A percentile compares a stretch with the other conserved stretches of the same genome.
Conservation (phyloP, 1,140 invertebrate genomes). For the Sycophila sp. region DNA sequence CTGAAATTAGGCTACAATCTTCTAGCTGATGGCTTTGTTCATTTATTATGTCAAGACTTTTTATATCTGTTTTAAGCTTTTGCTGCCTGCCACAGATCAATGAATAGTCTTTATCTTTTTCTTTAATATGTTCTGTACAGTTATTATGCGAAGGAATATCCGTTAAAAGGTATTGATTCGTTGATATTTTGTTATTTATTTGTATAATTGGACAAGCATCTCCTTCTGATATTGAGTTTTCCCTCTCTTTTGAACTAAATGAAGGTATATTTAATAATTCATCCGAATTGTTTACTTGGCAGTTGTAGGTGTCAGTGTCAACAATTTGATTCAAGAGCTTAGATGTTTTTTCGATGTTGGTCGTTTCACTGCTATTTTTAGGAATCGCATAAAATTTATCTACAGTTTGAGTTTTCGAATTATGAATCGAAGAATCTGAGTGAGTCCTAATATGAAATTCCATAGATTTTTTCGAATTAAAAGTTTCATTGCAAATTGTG, state of each 20-base stretch:
- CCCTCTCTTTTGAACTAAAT: neutral
- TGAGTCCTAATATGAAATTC: conserved; percentile 91
- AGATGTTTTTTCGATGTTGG: neutral
- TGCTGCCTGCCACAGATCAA: too few relatives aligned
- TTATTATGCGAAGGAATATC: too few relatives aligned
- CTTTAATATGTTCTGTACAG: too few relatives aligned
- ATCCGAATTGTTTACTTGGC: neutral
- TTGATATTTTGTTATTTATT: too few relatives aligned
- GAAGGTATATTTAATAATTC: neutral
- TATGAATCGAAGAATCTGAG: conserved; percentile 67
- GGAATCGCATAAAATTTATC: neutral
- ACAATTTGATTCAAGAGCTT: too few relatives aligned
- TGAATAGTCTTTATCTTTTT: neutral
- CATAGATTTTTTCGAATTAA: conserved; percentile 89
- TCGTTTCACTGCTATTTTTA: neutral
- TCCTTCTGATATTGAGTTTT: too few relatives aligned
- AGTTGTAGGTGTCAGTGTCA: too few relatives aligned
- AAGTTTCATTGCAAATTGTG: conserved; percentile 88
- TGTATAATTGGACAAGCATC: too few relatives aligned
- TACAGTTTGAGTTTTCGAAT: conserved; percentile 49
- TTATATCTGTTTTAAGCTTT: conserved; percentile 57
- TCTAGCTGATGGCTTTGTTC: conserved; percentile 44
- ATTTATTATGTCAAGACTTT: conserved; percentile 49
- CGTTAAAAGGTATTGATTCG: too few relatives aligned
- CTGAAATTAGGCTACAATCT: conserved; percentile 42